Evolutionary conservation across 1,140 invertebrate species (phyloP).

Genomic region (Heliconius hermathena): DNA sequence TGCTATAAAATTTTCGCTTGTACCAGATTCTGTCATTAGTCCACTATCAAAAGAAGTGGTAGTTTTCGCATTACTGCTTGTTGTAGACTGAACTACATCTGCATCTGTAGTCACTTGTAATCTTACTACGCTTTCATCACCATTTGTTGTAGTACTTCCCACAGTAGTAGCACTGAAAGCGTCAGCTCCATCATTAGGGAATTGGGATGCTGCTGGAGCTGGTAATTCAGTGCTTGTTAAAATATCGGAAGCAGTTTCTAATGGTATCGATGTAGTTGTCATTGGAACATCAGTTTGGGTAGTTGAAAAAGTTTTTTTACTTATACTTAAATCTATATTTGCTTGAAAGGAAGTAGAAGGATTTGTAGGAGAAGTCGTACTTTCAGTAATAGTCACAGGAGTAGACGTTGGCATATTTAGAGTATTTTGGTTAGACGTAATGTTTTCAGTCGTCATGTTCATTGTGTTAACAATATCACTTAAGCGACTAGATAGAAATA

Average conservation of each 20-base stretch:
- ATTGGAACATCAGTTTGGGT: slow-evolving; percentile 38
- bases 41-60: slow-evolving; percentile 47
- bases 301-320: slow-evolving; percentile 21
- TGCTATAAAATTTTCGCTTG: slow-evolving; percentile 47
- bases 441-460: slow-evolving; percentile 62
- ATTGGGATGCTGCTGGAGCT: slow-evolving; percentile 32
- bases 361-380: slow-evolving; percentile 28
- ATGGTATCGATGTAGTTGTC: slow-evolving; percentile 44
- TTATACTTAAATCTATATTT: slow-evolving; percentile 28
- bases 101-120: slow-evolving; percentile 48
- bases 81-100: slow-evolving; percentile 46
- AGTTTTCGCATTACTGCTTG: slow-evolving; percentile 50
- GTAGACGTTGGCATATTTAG: slow-evolving; percentile 33
- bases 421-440: slow-evolving; percentile 44
- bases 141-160: slow-evolving; percentile 47
- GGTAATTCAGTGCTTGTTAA: slow-evolving; percentile 35
- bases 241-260: slow-evolving; percentile 30
- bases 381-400: slow-evolving; percentile 34
- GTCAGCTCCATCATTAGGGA: slow-evolving; percentile 44
- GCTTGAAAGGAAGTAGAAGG: slow-evolving; percentile 27
- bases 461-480: slow-evolving; percentile 69
- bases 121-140: slow-evolving; percentile 43
- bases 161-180: slow-evolving; percentile 42
- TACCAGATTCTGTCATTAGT: slow-evolving; percentile 48
- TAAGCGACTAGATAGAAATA: slow-evolving; percentile 62